A percentile compares a stretch with the other conserved stretches of the same genome.
Evolutionary conservation across 1,140 invertebrate species (phyloP).

Genomic region (Leptonema lineaticorne): DNA sequence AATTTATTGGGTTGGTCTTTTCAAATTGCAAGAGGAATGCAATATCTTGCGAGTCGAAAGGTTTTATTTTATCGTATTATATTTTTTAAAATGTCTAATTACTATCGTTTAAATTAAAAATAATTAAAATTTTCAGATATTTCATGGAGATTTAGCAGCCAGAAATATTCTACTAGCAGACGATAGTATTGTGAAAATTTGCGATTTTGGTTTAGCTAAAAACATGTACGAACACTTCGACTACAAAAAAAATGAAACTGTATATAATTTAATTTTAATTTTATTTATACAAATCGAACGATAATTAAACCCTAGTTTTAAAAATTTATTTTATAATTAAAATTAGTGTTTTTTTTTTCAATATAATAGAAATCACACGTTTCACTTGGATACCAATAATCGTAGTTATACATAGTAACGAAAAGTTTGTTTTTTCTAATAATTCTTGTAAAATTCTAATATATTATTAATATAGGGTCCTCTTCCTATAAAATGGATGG

Average conservation of each 20-base stretch:
- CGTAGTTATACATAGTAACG: too few relatives aligned
- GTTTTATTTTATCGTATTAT: too few relatives aligned
- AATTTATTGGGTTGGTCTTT: slow-evolving; percentile 90
- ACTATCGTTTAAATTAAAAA: too few relatives aligned
- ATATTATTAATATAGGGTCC: too few relatives aligned
- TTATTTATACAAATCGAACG: not conserved
- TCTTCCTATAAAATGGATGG: slow-evolving; percentile 81
- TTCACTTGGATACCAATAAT: not conserved
- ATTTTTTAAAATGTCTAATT: too few relatives aligned
- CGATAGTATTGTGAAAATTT: slow-evolving; percentile 89
- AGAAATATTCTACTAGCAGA: slow-evolving; percentile 93
- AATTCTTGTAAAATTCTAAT: too few relatives aligned
- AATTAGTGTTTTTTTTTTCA: too few relatives aligned
- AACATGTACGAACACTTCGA: slow-evolving; percentile 90
- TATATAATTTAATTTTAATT: slow-evolving; percentile 50
- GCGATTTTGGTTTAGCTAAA: slow-evolving; percentile 94
- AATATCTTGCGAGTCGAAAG: slow-evolving; percentile 85
- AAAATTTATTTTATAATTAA: not conserved
- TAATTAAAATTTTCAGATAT: slow-evolving; percentile 66
- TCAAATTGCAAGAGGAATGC: slow-evolving; percentile 94
- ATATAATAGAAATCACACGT: not conserved
- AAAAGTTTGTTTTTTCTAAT: too few relatives aligned
- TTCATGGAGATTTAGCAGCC: slow-evolving; percentile 96
- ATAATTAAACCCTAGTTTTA: not conserved
- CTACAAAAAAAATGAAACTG: slow-evolving; percentile 89